Base-by-base conservation (phyloP, 2,888 invertebrate species). In the Leptinotarsa peninsularis region DNA sequence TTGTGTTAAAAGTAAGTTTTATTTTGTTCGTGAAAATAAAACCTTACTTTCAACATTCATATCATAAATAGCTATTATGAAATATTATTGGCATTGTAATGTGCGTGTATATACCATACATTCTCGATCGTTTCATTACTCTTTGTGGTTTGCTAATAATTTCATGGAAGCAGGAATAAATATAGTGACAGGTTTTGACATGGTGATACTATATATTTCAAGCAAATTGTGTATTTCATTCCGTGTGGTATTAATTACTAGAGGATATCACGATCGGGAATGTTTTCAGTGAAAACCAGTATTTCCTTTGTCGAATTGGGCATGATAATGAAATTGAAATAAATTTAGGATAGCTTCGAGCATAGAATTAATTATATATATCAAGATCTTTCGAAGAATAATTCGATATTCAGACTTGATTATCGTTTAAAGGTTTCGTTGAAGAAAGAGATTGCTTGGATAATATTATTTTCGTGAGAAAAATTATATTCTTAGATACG, bases 321-420 rank as follows among this genome's bases (percentile, higher is more conserved):
- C 23, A 23, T 23, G 14, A 58, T 58, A 58, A 58, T 58, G 58
- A 58, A 58, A 58, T 23, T 23, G 58, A 58, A 58, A 58, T 58
- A 23, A 58, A 58, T 58, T 58, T 23, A 21, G 23, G 23, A 58
- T 58, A 21, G 58, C 58, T 14, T 23, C 3, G 5, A 58, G 23
- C 58, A 4, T 23, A 15, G 23, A 23, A 58, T 58, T 58, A 27
- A 58, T 58, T 58, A 14, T 15, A 27, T 58, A 14, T 15, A 27
- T 58, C 23, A 4, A 15, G 23, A 13, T 21, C 21, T 23, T 15
- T 21, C 4, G 58, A 21, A 15, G 14, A 58, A 23, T 0, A 58
- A 23, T 58, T 23, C 23, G 23, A 17, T 58, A 58, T 21, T 15
- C 14, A 23, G 58, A 58, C 21, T 21, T 23, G 14, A 23, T 58